Percentiles rank a stretch among this genome's conserved stretches.
These are phyloP conservation scores for Microcaecilia unicolor DNA, from an alignment of 2,797 vertebrate genomes.

Conservation along the genomic window DNA sequence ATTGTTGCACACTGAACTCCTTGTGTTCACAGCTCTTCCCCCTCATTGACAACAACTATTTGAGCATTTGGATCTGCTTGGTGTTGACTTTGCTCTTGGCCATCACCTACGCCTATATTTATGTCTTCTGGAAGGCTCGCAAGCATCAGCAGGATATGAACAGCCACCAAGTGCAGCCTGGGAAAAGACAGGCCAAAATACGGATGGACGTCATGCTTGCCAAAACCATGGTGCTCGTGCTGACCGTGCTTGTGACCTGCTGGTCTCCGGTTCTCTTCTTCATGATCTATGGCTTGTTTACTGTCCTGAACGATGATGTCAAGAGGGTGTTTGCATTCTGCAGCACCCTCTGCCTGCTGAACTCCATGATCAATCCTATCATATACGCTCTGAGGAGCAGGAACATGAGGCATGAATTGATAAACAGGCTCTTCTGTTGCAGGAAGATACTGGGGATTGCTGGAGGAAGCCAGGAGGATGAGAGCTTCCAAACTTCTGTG, in stretches of 20 bases:
- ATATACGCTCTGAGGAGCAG: conserved; percentile 77
- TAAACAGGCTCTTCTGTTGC: conserved; percentile 17
- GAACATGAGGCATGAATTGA: conserved; percentile 62
- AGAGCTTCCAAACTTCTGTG: conserved; percentile 4
- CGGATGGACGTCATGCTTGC: conserved; percentile 81
- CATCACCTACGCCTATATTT: conserved; percentile 66
- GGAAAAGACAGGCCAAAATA: conserved; percentile 53
- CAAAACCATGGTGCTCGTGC: conserved; percentile 74
- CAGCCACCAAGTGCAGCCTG: conserved; percentile 18
- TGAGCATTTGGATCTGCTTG: conserved; percentile 65
- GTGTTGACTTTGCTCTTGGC: conserved; percentile 57
- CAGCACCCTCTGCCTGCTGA: conserved; percentile 81
- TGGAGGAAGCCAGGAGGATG: conserved; percentile 29
- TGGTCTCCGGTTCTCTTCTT: conserved; percentile 77
- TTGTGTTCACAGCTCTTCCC: conserved; percentile 79
- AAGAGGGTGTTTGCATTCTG: conserved; percentile 80
- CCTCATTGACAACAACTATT: conserved; percentile 62
- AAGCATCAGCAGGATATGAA: conserved; percentile 68
- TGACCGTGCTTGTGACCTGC: conserved; percentile 69
- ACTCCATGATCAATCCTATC: conserved; percentile 80
- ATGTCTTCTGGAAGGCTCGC: conserved; percentile 78
- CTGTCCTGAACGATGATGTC: conserved; percentile 30
- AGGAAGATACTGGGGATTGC: conserved; percentile 2
- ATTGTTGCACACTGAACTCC: conserved; percentile 53
- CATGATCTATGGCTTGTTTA: conserved; percentile 66